These are phyloP conservation scores for Hapalemur alaotrensis DNA, from an alignment of 2,797 vertebrate species.

Conservation along the genomic window DNA sequence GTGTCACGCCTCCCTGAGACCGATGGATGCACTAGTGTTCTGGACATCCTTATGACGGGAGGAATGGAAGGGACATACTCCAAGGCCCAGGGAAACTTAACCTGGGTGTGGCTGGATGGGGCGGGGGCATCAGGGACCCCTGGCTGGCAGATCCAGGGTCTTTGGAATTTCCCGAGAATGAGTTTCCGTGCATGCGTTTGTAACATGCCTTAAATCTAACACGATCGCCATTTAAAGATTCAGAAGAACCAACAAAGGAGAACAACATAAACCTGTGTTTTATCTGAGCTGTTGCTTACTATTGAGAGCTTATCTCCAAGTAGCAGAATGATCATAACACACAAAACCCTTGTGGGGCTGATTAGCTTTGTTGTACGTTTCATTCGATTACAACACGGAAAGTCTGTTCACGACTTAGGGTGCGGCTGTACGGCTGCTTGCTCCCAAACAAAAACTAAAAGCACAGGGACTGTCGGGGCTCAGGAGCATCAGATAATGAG, in stretches of 20 bases:
- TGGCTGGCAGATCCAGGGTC: background rate
- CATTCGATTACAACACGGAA: conserved; percentile 49
- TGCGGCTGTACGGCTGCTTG: background rate
- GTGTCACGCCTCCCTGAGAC: background rate
- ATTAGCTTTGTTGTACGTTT: conserved; percentile 64
- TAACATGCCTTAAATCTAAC: background rate
- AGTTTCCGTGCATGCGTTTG: background rate
- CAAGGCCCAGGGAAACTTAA: background rate
- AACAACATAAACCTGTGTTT: background rate
- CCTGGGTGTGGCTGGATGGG: background rate
- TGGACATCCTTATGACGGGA: too few species aligned
- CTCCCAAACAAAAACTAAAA: background rate
- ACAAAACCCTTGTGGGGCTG: conserved; percentile 35
- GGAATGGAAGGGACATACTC: background rate
- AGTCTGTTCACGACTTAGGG: conserved; percentile 28
- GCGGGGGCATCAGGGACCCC: background rate
- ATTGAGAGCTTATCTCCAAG: conserved; percentile 34
- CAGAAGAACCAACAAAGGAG: conserved; percentile 27
- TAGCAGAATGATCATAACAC: conserved; percentile 25
- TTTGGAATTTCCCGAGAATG: background rate
- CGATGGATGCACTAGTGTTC: background rate
- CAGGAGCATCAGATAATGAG: conserved; percentile 24
- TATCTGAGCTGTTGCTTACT: conserved; percentile 2
- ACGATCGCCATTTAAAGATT: conserved; percentile 7
- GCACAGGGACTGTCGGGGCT: background rate